A percentile compares a stretch with the other conserved stretches of the same genome.
Evolutionary conservation across 2,113 vertebrate species (phyloP).

Genomic region (Dicentrarchus labrax): DNA sequence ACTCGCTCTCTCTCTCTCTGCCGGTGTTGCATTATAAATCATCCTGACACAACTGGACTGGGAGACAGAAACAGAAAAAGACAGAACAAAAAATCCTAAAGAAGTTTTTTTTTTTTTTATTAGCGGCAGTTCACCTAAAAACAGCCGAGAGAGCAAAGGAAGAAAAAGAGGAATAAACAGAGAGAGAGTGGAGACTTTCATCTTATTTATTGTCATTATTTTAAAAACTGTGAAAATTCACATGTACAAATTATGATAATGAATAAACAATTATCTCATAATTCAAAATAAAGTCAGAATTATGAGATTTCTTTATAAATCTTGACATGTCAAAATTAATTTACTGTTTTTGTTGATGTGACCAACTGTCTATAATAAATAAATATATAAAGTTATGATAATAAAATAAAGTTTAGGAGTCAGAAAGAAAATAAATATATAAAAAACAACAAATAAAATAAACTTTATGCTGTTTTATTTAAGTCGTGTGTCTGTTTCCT

Average conservation of each 20-base stretch:
- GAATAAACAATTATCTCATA: no score
- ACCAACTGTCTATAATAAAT: no score
- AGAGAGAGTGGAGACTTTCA: no score
- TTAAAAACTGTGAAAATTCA: not conserved
- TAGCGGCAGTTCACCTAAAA: not conserved
- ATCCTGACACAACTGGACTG: slow-evolving; percentile 59
- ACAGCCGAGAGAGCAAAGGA: not conserved
- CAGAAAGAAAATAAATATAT: not conserved
- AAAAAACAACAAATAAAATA: not conserved
- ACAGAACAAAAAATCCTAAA: slow-evolving; percentile 17
- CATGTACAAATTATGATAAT: no score
- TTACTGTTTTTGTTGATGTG: no score
- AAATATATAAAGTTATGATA: no score
- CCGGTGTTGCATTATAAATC: slow-evolving; percentile 54
- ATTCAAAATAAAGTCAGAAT: no score
- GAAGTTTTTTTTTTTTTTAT: not conserved
- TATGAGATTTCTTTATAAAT: no score
- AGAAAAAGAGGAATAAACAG: not conserved
- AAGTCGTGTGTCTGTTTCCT: not conserved
- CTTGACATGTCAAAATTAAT: no score
- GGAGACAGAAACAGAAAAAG: slow-evolving; percentile 3
- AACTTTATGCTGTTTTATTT: not conserved
- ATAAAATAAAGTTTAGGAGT: no score
- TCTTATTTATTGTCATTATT: no score
- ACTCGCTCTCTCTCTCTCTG: not conserved